Evolutionary conservation across 2,113 vertebrate genomes (phyloP).

Genomic region (Paedocypris sp.): DNA sequence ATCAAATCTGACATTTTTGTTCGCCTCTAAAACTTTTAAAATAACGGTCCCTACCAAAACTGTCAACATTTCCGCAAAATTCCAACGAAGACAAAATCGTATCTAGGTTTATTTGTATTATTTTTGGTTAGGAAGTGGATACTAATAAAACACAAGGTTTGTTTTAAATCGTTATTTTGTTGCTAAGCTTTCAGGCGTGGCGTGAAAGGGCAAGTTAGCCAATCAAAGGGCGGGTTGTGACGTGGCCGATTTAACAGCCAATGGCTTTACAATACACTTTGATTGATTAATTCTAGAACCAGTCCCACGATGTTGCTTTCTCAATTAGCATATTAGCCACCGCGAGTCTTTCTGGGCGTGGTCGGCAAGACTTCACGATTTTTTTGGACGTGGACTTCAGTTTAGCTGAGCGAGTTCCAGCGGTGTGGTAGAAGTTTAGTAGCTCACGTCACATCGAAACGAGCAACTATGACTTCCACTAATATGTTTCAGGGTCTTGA

Average conservation of each 20-base stretch:
- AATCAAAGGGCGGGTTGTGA: neutral
- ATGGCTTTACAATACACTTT: neutral
- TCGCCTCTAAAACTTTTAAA: conserved; percentile 10
- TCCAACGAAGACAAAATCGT: neutral
- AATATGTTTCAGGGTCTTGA: conserved; percentile 75
- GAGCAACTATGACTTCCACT: conserved; percentile 52
- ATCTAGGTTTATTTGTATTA: neutral
- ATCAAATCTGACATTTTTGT: conserved; percentile 33
- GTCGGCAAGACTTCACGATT: neutral
- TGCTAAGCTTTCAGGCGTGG: too few species aligned
- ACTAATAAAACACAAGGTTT: too few species aligned
- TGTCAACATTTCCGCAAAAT: neutral
- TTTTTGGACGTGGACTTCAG: neutral
- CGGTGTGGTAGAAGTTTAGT: neutral
- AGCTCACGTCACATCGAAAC: neutral
- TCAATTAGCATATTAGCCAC: neutral
- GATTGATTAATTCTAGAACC: neutral
- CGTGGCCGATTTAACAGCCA: neutral
- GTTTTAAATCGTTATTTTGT: too few species aligned
- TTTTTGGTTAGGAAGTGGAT: neutral
- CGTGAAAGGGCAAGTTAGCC: neutral
- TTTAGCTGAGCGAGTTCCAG: neutral
- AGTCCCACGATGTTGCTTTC: neutral
- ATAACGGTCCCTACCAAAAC: conserved; percentile 5
- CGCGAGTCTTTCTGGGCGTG: conserved; percentile 4